A percentile compares a stretch with the other conserved stretches of the same genome.
Evolutionary conservation across 2,888 invertebrate species (phyloP).

Genomic region (Cosmopolites sordidus): DNA sequence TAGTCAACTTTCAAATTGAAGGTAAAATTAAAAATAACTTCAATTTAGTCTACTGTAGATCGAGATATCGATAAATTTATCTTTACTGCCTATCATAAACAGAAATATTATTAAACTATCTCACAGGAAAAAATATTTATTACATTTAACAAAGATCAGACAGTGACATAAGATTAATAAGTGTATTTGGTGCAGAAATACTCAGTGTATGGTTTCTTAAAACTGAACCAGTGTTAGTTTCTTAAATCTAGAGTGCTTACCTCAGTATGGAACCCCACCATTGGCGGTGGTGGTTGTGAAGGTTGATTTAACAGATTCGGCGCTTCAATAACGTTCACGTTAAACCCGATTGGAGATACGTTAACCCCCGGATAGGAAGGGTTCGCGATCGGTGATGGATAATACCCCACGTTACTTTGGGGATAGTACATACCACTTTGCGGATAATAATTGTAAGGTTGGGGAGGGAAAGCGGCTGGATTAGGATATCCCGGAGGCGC

Average conservation of each 20-base stretch:
- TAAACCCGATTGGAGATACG: conserved; percentile 21
- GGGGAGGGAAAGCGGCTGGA: conserved; percentile 10
- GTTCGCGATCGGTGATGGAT: conserved; percentile 6
- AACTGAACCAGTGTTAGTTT: background rate
- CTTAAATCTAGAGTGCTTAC: conserved; percentile 9
- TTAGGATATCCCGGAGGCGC: conserved; percentile 15
- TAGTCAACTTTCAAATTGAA: too few relatives aligned
- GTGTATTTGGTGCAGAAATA: too few relatives aligned
- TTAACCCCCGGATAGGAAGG: conserved; percentile 11
- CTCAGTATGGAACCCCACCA: conserved; percentile 11
- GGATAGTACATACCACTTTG: conserved; percentile 16
- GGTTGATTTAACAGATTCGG: background rate
- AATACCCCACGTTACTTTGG: conserved; percentile 8
- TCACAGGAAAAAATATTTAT: too few relatives aligned
- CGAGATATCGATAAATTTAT: too few relatives aligned
- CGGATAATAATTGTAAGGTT: conserved; percentile 8
- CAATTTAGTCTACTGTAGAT: too few relatives aligned
- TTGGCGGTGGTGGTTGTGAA: background rate
- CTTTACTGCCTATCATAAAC: too few relatives aligned
- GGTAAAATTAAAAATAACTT: too few relatives aligned
- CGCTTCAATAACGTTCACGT: conserved; percentile 5
- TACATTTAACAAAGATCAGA: too few relatives aligned
- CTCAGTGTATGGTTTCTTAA: too few relatives aligned
- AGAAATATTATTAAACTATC: too few relatives aligned
- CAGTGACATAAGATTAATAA: too few relatives aligned